Base-by-base conservation (phyloP, 35 echinoderm and acorn worm genomes). In the Patiria miniata region DNA sequence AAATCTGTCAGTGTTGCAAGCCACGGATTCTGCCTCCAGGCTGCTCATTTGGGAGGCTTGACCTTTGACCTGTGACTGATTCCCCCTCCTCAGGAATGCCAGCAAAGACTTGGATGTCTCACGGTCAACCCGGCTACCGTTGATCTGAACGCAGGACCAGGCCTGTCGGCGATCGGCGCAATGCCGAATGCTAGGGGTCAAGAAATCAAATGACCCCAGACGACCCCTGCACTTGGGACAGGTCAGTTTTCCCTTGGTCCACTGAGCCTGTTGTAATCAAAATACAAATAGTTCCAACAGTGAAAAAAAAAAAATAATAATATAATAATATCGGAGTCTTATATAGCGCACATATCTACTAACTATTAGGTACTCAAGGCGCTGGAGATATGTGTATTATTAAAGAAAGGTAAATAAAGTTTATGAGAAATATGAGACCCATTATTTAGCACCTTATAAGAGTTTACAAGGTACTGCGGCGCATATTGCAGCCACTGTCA, bases 201-300 rank as follows among this genome's bases (percentile, higher is more conserved):
- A 68, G 77, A 93, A 97, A 47, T 97, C 94, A 90, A 93, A 97
- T 15, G 94, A 93, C 22, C 94, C 94, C 42, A 97, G 90, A 6
- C 94, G 85, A 10, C 94, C 94, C 30, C 79, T 34, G 56, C 94
- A 97, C 47, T 97, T 97, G 23, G 91, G 94, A 42, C 94, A 97
- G 6, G 53, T 53, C 10, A 97, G 78, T 60, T 97, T 97, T 65
- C 94, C 94, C 36, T 61, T 86, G 9, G 91, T 97, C 94, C 94
- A 97, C 42, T 84, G 83, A 12, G 87, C 82, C 94, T 97, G 85
- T 52, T 52, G 50, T 22, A 82, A 77, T 80, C 77, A 85, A 26
- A 78, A 38, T 39, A 52, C 15, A 60, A 14, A 58, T 76, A 15
- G 51, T 29, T 32, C 14, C 21, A 19, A 38, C 38, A 21, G 33